These are phyloP conservation scores for Caenorhabditis uteleia DNA, from an alignment of 2,888 invertebrate species.

Conservation along the genomic window DNA sequence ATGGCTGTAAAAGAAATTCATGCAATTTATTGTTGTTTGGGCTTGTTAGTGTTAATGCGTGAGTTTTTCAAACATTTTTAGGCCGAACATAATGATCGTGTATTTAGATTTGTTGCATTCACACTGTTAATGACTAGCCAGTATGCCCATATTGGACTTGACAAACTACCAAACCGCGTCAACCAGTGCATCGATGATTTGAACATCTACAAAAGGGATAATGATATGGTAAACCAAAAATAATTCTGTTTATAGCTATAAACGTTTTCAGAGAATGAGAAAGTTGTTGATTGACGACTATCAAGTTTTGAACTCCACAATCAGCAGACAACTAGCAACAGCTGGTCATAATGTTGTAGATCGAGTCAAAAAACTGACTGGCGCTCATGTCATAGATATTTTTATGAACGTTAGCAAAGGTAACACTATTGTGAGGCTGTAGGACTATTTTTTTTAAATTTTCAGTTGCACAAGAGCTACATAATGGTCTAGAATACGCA, in stretches of 20 bases:
- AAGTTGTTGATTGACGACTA: slow-evolving; percentile 65
- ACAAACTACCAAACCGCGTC: slow-evolving; percentile 63
- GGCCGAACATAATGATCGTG: not conserved
- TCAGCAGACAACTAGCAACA: slow-evolving; percentile 45
- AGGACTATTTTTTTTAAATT: not conserved
- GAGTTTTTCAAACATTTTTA: slow-evolving; percentile 24
- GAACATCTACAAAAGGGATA: slow-evolving; percentile 64
- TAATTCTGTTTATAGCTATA: not conserved
- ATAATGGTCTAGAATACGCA: slow-evolving; percentile 27
- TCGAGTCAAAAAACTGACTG: slow-evolving; percentile 59
- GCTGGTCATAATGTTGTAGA: slow-evolving; percentile 58
- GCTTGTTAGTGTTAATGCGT: slow-evolving; percentile 63
- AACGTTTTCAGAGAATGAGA: slow-evolving; percentile 55
- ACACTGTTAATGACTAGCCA: slow-evolving; percentile 64
- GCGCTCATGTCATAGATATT: slow-evolving; percentile 60
- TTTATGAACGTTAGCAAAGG: slow-evolving; percentile 52
- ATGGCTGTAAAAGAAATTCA: slow-evolving; percentile 58
- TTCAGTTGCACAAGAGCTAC: slow-evolving; percentile 48
- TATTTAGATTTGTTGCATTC: slow-evolving; percentile 59
- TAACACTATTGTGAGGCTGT: not conserved
- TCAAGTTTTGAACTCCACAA: slow-evolving; percentile 52
- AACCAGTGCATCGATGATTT: slow-evolving; percentile 66
- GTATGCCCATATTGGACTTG: slow-evolving; percentile 64
- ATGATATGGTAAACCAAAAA: slow-evolving; percentile 50
- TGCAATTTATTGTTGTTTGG: slow-evolving; percentile 55